These are phyloP conservation scores for Heterodera filipjevi DNA, from an alignment of 2,888 invertebrate species.

Conservation along the genomic window DNA sequence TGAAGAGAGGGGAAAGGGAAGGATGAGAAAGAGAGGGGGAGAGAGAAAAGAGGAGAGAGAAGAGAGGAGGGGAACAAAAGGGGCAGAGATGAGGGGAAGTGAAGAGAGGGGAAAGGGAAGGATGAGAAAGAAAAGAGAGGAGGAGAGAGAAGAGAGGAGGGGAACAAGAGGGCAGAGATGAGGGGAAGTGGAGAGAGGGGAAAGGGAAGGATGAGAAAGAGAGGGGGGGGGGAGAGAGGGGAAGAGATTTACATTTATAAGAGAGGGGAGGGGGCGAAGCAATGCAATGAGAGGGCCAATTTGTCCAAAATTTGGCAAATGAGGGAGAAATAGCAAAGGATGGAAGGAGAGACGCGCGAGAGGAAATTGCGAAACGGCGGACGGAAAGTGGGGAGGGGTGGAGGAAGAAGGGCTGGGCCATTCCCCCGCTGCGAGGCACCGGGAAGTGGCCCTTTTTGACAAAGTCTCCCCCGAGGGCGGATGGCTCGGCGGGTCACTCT, in stretches of 20 bases:
- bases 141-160: not conserved
- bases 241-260: not conserved
- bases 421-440: not conserved
- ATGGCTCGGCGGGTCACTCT: constrained; percentile 5
- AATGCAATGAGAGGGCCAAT: constrained; percentile 18
- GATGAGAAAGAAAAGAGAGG: constrained; percentile 13
- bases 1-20: not conserved
- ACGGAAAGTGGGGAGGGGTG: not conserved
- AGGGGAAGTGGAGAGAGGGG: not conserved
- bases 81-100: not conserved
- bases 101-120: not conserved
- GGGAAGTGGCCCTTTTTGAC: not conserved
- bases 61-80: not conserved
- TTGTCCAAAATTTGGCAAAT: constrained; percentile 6
- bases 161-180: no score
- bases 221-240: constrained; percentile 12
- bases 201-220: not conserved
- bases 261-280: not conserved
- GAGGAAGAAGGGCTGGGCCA: not conserved
- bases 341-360: constrained; percentile 2
- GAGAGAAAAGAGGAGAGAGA: constrained; percentile 1
- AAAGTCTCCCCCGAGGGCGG: not conserved
- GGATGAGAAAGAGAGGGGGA: not conserved
- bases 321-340: constrained; percentile 2
- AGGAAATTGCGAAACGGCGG: not conserved